Evolutionary conservation across 53 echinoderm and acorn worm species (phyloP).

Genomic region (Echinometra lucunter): DNA sequence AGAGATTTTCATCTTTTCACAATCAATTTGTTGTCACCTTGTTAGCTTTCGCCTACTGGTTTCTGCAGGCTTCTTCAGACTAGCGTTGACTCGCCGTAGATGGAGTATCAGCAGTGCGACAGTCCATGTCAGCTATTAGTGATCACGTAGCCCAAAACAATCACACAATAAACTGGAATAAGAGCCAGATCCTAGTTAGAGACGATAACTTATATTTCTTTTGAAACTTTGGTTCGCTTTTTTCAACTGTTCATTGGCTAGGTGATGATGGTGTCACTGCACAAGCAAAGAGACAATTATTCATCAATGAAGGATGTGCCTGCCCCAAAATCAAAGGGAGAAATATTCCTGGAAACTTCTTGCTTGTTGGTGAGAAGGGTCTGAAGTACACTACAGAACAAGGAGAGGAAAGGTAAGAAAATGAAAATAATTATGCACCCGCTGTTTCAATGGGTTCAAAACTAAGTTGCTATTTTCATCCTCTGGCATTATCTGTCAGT

Average conservation of each 20-base stretch:
- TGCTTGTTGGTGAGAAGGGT: background rate
- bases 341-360: background rate
- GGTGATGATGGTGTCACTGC: background rate
- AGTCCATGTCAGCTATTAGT: too few relatives aligned
- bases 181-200: too few relatives aligned
- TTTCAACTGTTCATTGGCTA: background rate
- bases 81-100: too few relatives aligned
- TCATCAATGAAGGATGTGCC: background rate
- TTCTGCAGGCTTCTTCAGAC: too few relatives aligned
- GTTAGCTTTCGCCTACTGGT: too few relatives aligned
- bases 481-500: background rate
- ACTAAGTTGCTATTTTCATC: background rate
- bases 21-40: too few relatives aligned
- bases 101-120: too few relatives aligned
- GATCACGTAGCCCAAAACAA: too few relatives aligned
- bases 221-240: too few relatives aligned
- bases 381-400: constrained; percentile 1
- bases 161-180: too few relatives aligned
- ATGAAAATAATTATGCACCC: background rate
- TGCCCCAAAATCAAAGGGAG: background rate
- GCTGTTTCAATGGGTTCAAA: background rate
- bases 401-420: constrained; percentile 4
- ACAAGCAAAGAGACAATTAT: background rate
- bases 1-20: too few relatives aligned
- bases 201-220: too few relatives aligned